Conservation (phyloP, 2,888 invertebrate genomes). For the Tuta absoluta region DNA sequence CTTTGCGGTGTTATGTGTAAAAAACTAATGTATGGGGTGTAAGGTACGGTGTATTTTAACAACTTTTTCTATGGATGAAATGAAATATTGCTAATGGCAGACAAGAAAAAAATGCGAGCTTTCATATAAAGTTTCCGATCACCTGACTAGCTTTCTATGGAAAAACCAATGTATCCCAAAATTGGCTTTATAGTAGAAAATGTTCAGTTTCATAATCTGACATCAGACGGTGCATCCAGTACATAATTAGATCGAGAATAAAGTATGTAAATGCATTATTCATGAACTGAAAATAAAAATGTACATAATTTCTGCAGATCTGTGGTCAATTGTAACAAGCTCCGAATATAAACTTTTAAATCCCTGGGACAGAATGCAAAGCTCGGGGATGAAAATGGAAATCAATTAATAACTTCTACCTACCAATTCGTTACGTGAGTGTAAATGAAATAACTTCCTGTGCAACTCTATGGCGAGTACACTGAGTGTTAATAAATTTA, state of each 20-base stretch:
- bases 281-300: neutral
- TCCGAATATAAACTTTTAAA: neutral
- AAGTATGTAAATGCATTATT: too few species aligned
- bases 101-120: too few species aligned
- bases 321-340: neutral
- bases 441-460: neutral
- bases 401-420: neutral
- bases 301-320: neutral
- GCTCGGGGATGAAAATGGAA: neutral
- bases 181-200: too few species aligned
- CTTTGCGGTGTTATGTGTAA: neutral
- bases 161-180: too few species aligned
- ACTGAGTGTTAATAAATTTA: neutral
- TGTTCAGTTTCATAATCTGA: too few species aligned
- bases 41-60: too few species aligned
- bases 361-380: neutral
- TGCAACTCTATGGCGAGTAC: neutral
- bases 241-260: neutral
- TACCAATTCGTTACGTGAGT: neutral
- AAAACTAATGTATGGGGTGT: neutral
- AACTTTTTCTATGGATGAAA: too few species aligned
- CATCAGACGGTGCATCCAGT: too few species aligned
- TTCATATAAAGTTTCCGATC: too few species aligned
- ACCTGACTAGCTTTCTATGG: too few species aligned
- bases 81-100: too few species aligned